Conservation (phyloP, 2,113 vertebrate genomes). For the Saccopteryx leptura region DNA sequence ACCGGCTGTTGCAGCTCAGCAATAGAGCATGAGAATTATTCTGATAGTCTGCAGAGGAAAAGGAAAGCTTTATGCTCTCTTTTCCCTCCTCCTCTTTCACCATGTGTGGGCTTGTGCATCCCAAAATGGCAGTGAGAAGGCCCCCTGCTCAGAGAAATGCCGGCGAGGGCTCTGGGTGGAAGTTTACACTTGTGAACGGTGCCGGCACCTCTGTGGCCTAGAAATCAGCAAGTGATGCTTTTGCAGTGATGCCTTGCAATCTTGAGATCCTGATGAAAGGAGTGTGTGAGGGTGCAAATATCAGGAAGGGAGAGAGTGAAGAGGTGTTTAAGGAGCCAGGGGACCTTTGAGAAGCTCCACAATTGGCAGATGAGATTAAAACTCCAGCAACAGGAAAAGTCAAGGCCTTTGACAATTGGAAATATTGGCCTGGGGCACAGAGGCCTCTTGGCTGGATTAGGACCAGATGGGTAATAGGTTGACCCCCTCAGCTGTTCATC, state of each 20-base stretch:
- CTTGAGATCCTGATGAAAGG: background rate
- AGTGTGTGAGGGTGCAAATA: background rate
- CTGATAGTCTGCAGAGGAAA: background rate
- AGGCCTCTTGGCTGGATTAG: constrained; percentile 58
- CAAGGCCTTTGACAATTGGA: constrained; percentile 61
- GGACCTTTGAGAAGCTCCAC: background rate
- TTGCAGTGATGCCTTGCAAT: background rate
- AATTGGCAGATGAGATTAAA: constrained; percentile 75
- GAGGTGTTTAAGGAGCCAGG: constrained; percentile 1
- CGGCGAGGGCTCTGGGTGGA: background rate
- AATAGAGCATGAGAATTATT: background rate
- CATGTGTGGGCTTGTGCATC: background rate
- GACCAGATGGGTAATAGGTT: constrained; percentile 75
- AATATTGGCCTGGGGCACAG: constrained; percentile 33
- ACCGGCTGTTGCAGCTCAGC: background rate
- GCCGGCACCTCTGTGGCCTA: background rate
- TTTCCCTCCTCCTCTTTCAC: background rate
- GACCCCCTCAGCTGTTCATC: constrained; percentile 83
- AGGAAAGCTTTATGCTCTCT: background rate
- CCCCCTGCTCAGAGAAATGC: background rate
- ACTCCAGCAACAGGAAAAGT: constrained; percentile 72
- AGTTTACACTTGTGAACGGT: background rate
- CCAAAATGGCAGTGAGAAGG: background rate
- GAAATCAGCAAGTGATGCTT: background rate
- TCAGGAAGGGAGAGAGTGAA: background rate